phyloP scores from a whole-genome alignment of 2,113 vertebrate genomes.

The Sisor rabdophorus region DNA sequence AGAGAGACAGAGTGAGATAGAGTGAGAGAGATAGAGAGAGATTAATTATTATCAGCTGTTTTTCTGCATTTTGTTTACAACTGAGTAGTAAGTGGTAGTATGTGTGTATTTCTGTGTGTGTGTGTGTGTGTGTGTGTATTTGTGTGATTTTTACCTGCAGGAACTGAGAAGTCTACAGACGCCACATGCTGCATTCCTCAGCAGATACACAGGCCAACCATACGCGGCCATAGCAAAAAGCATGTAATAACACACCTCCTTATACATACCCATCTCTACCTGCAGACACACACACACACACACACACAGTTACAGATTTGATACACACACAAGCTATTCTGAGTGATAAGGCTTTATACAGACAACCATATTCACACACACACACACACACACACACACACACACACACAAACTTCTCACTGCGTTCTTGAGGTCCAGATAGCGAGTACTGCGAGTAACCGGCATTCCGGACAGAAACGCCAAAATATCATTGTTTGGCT shows the following conservation, averaged over 20 bases:
- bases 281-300: conserved; percentile 54
- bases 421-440: conserved; percentile 94
- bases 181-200: conserved; percentile 92
- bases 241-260: conserved; percentile 98
- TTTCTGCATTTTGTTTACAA: too few relatives aligned
- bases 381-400: conserved; percentile 14
- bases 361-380: not conserved
- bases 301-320: too few relatives aligned
- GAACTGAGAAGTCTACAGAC: conserved; percentile 91
- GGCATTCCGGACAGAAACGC: conserved; percentile 97
- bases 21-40: not conserved
- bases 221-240: conserved; percentile 96
- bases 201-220: conserved; percentile 98
- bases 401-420: conserved; percentile 77
- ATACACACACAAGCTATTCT: not conserved
- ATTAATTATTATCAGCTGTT: too few relatives aligned
- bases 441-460: conserved; percentile 93
- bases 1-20: not conserved
- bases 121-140: too few relatives aligned
- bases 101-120: too few relatives aligned
- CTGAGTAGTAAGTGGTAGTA: too few relatives aligned
- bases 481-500: conserved; percentile 97
- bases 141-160: conserved; percentile 81
- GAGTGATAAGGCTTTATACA: too few relatives aligned
- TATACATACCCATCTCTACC: conserved; percentile 96